Evolutionary conservation across 2,797 vertebrate genomes (phyloP).

Genomic region (Okamejei kenojei): DNA sequence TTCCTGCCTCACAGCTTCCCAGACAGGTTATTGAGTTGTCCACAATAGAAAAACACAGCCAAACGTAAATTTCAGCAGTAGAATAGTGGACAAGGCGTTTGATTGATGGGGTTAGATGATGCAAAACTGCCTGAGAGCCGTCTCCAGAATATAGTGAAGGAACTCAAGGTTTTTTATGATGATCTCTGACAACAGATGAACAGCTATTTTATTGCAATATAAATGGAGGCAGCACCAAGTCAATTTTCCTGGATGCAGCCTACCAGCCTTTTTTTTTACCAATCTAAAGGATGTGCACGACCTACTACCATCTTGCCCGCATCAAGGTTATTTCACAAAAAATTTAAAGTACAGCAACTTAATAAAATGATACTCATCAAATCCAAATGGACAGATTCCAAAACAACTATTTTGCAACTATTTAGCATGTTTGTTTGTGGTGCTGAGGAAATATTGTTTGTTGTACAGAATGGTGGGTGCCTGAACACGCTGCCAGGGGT

Average conservation of each 20-base stretch:
- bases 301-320: not conserved
- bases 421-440: no score
- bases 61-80: conserved; percentile 65
- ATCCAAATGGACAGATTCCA: no score
- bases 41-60: conserved; percentile 59
- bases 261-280: conserved; percentile 46
- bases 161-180: conserved; percentile 62
- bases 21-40: conserved; percentile 74
- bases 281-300: not conserved
- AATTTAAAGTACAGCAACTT: not conserved
- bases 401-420: no score
- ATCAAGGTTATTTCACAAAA: conserved; percentile 8
- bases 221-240: conserved; percentile 55
- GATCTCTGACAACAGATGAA: conserved; percentile 66
- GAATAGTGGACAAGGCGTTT: conserved; percentile 56
- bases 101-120: conserved; percentile 69
- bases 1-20: conserved; percentile 62
- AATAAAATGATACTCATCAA: not conserved
- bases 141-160: conserved; percentile 61
- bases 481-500: no score
- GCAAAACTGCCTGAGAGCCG: conserved; percentile 61
- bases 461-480: no score
- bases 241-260: conserved; percentile 53
- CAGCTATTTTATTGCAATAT: conserved; percentile 60
- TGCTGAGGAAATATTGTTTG: not conserved